Percentiles rank a stretch among this genome's conserved stretches.
phyloP scores from a whole-genome alignment of 2,113 vertebrate species.

The Talpa occidentalis region DNA sequence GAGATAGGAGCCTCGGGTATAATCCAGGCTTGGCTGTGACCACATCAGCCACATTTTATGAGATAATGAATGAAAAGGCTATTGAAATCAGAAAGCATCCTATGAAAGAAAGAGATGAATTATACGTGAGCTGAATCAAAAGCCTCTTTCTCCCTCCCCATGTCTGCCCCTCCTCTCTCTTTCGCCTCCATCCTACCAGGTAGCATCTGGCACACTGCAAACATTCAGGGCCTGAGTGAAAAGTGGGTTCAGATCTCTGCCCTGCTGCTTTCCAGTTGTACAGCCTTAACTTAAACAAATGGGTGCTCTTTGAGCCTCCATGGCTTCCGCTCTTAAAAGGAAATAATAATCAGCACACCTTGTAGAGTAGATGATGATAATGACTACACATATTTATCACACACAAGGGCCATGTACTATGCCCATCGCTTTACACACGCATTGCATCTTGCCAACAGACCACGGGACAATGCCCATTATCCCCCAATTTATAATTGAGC shows the following conservation, averaged over 20 bases:
- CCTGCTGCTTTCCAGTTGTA: no score
- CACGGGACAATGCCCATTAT: fast-evolving
- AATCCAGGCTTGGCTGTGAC: not conserved
- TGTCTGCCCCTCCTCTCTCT: not conserved
- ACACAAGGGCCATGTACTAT: fast-evolving
- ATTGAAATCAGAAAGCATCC: not conserved
- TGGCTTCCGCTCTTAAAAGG: not conserved
- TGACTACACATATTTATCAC: fast-evolving
- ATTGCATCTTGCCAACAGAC: not conserved
- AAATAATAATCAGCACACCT: not conserved
- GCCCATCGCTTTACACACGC: fast-evolving
- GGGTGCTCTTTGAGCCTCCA: not conserved
- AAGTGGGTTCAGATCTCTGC: not conserved
- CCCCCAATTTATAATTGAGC: not conserved
- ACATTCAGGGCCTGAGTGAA: not conserved
- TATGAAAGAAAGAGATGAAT: not conserved
- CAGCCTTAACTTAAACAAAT: no score
- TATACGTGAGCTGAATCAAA: not conserved
- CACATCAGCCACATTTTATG: not conserved
- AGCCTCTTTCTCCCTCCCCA: not conserved
- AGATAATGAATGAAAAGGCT: slow-evolving; percentile 20
- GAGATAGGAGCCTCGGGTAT: not conserved
- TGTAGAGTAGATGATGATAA: not conserved
- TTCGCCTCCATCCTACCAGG: not conserved
- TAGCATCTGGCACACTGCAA: no score